Conservation (phyloP, 2,888 invertebrate species). For the Aphodius granarius region DNA sequence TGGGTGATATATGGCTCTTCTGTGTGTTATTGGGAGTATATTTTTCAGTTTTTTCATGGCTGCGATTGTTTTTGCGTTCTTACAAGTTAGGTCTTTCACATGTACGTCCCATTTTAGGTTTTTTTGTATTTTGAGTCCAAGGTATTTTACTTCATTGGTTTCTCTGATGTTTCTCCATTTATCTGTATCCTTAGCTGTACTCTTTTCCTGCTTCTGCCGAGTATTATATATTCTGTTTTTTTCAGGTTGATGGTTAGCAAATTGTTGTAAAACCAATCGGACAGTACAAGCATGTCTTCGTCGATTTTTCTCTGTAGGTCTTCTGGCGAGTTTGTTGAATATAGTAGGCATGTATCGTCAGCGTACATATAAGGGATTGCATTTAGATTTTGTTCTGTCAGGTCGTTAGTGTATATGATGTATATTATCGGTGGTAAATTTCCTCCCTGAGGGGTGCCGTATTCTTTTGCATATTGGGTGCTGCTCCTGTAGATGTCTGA, state of each 20-base stretch:
- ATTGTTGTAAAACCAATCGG: conserved; percentile 6
- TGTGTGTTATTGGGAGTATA: background rate
- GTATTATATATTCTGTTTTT: background rate
- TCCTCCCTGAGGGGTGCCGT: conserved; percentile 5
- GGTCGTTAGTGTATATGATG: conserved; percentile 11
- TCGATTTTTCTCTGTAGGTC: background rate
- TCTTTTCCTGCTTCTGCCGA: background rate
- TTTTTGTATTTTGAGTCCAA: background rate
- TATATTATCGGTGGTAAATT: background rate
- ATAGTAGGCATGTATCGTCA: conserved; percentile 3
- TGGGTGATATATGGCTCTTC: background rate
- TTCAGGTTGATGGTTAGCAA: background rate
- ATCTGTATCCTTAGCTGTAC: background rate
- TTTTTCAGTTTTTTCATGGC: background rate
- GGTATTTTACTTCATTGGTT: background rate
- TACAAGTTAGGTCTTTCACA: background rate
- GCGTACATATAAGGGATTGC: background rate
- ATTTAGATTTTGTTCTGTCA: background rate
- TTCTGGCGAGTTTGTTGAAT: background rate
- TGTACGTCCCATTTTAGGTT: conserved; percentile 7
- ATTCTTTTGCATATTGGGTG: background rate
- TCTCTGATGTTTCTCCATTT: background rate
- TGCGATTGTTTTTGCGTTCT: background rate
- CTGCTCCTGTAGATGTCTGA: background rate
- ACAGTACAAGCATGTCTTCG: background rate